Base-by-base conservation (phyloP, 2,888 invertebrate species). In the Spodoptera exigua region DNA sequence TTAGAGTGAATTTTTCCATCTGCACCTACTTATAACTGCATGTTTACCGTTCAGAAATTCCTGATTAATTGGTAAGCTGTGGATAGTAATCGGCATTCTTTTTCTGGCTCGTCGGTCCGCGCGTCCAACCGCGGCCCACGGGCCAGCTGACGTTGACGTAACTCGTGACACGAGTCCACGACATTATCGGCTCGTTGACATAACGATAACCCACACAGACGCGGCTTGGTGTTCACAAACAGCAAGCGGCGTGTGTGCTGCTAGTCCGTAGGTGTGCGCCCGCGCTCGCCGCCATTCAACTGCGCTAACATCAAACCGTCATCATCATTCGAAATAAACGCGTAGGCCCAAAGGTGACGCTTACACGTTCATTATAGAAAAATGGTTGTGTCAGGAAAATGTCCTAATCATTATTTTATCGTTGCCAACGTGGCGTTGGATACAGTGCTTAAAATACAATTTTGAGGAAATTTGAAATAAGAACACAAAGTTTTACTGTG, bases 81-180 rank as follows among this genome's bases (percentile, higher is more conserved):
- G 60, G 27, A 54, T 49, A n/a, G n/a, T n/a, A 60, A 34, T 35
- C 3, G 17, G 7, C 44, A 56, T 56, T 55, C 27, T 48, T 58
- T 62, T 53, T 44, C 47, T 55, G 40, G 43, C 40, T 43, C 17
- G 40, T 18, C 49, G 45, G 35, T 51, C 32, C 47, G 63, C 37
- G 41, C 44, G 35, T 21, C 60, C 48, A 57, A 47, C 43, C 17
- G n/a, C 60, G 49, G 65, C 70, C 57, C 56, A 51, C 57, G 44
- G 44, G 18, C 70, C 82, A 84, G 84, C 83, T 84, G 83, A 80
- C 70, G 74, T 62, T 82, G 84, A 84, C 84, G 84, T 84, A 76
- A 80, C 71, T 76, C 74, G 74, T 76, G 72, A 74, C 69, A 74
- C 64, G 60, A 70, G 49, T 70, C 70, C 64, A 56, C 61, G 63